Evolutionary conservation across 2,888 invertebrate genomes (phyloP).

Genomic region (Apomyelois bistriatella): DNA sequence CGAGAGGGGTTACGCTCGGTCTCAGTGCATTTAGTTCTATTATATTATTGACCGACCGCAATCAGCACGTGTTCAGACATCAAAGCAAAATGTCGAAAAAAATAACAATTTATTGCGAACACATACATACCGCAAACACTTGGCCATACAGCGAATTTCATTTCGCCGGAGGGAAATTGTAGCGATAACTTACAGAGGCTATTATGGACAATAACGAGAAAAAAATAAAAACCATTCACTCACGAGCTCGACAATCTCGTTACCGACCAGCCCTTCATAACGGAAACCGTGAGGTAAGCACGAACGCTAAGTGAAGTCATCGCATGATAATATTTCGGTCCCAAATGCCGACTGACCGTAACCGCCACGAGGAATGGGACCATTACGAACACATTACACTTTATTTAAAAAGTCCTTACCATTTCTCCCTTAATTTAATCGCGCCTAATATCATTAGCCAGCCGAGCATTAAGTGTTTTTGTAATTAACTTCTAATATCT

Average conservation of each 20-base stretch:
- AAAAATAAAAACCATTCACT: constrained; percentile 38
- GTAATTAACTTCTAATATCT: constrained; percentile 59
- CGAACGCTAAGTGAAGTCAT: constrained; percentile 39
- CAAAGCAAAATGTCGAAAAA: constrained; percentile 44
- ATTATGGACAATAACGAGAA: constrained; percentile 43
- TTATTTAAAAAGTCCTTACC: constrained; percentile 36
- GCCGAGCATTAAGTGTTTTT: constrained; percentile 44
- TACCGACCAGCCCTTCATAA: constrained; percentile 33
- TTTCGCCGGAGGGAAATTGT: constrained; percentile 29
- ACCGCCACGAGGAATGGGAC: constrained; percentile 42
- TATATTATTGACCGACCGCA: constrained; percentile 31
- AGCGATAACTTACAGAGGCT: constrained; percentile 41
- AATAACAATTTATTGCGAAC: constrained; percentile 45
- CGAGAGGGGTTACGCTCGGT: constrained; percentile 42
- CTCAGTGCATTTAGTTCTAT: constrained; percentile 27
- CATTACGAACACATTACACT: constrained; percentile 48
- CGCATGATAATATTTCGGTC: constrained; percentile 24
- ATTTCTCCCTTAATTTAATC: constrained; percentile 44
- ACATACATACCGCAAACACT: constrained; percentile 17
- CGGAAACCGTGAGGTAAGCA: constrained; percentile 35
- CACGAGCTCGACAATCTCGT: constrained; percentile 35
- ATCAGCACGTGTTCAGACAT: constrained; percentile 46
- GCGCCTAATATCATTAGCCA: constrained; percentile 43
- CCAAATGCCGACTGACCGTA: constrained; percentile 31
- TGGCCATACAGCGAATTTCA: constrained; percentile 12